A percentile compares a stretch with the other conserved stretches of the same genome.
phyloP scores from a whole-genome alignment of 2,888 invertebrate species.

The Drosophila anceps region DNA sequence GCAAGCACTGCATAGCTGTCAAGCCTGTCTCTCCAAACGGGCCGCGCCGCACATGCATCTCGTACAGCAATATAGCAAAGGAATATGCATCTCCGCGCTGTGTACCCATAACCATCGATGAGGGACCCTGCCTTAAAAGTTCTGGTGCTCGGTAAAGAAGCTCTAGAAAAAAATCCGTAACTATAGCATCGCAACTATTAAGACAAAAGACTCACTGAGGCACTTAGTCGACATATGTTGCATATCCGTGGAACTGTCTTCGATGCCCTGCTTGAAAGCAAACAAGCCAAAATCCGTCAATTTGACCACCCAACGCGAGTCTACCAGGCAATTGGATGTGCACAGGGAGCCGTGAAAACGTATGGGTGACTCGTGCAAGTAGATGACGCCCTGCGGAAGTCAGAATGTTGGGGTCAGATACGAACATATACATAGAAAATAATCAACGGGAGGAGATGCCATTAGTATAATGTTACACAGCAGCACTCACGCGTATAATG shows the following conservation, averaged over 20 bases:
- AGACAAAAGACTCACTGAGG: conserved; percentile 87
- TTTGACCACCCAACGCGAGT: conserved; percentile 97
- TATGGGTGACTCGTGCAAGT: conserved; percentile 94
- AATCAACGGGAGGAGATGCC: conserved; percentile 30
- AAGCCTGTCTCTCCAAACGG: conserved; percentile 92
- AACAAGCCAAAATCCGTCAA: conserved; percentile 95
- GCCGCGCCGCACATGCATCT: conserved; percentile 93
- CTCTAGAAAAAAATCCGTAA: conserved; percentile 85
- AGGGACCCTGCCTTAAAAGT: conserved; percentile 87
- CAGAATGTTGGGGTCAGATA: conserved; percentile 14
- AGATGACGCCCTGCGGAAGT: conserved; percentile 92
- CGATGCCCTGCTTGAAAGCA: conserved; percentile 91
- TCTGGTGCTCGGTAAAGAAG: conserved; percentile 94
- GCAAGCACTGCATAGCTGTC: conserved; percentile 88
- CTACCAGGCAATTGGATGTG: conserved; percentile 96
- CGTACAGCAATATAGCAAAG: conserved; percentile 95
- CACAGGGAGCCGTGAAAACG: conserved; percentile 95
- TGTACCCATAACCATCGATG: conserved; percentile 86
- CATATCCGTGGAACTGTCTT: conserved; percentile 89
- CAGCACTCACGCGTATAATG: conserved; percentile 93
- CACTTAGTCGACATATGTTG: conserved; percentile 88
- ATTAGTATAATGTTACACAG: conserved; percentile 74
- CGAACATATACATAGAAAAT: conserved; percentile 1
- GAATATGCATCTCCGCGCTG: conserved; percentile 94
- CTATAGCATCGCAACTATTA: background rate